Conservation (phyloP, 2,888 invertebrate genomes). For the Corbicula japonica region DNA sequence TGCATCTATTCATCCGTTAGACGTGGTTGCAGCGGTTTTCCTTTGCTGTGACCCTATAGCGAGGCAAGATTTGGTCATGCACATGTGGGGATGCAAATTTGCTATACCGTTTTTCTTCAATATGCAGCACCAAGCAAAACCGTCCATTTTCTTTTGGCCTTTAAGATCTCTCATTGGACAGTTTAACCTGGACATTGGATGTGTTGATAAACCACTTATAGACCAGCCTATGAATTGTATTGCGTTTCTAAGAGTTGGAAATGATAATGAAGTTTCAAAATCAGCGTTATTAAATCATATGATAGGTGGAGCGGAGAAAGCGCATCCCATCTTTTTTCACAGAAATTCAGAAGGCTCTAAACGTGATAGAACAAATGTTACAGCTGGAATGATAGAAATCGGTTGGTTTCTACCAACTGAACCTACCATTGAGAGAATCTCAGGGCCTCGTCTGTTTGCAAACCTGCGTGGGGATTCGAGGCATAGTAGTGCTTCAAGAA, state of each 20-base stretch:
- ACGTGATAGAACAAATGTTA: neutral
- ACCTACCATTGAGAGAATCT: neutral
- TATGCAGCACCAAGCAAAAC: neutral
- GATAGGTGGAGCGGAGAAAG: slow-evolving; percentile 17
- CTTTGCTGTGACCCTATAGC: slow-evolving; percentile 34
- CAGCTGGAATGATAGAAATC: slow-evolving; percentile 27
- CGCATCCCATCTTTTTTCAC: slow-evolving; percentile 32
- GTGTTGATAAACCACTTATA: neutral
- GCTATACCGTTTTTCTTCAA: slow-evolving; percentile 13
- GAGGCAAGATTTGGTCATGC: slow-evolving; percentile 28
- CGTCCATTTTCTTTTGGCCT: slow-evolving; percentile 8
- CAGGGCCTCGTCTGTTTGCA: neutral
- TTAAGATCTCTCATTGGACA: slow-evolving; percentile 1
- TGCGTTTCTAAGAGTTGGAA: slow-evolving; percentile 12
- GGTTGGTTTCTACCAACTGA: slow-evolving; percentile 28
- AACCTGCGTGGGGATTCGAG: slow-evolving; percentile 28
- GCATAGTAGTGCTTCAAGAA: neutral
- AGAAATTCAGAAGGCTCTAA: slow-evolving; percentile 24
- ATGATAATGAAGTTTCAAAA: slow-evolving; percentile 3
- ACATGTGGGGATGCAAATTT: slow-evolving; percentile 33
- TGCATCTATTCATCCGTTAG: slow-evolving; percentile 24
- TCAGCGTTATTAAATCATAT: slow-evolving; percentile 16
- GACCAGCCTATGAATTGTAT: neutral
- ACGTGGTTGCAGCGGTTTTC: slow-evolving; percentile 20
- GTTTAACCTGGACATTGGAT: neutral